Conservation (phyloP, 2,797 vertebrate species). For the Acipenser oxyrinchus region DNA sequence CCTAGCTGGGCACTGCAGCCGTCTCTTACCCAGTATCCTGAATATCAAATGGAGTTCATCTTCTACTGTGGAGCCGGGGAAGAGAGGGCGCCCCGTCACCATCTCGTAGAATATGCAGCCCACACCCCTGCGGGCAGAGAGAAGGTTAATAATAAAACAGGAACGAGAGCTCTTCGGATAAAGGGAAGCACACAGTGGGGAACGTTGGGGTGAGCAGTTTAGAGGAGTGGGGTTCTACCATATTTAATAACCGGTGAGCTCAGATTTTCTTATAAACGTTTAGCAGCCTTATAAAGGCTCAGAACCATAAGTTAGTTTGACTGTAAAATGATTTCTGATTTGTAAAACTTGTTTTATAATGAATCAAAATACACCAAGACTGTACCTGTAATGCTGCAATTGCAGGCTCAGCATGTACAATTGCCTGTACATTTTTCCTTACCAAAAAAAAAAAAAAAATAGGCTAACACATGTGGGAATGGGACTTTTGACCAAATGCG, state of each 20-base stretch:
- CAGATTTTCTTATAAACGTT: not conserved
- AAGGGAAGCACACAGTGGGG: not conserved
- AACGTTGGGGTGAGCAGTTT: no score
- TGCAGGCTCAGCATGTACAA: no score
- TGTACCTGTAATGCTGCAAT: no score
- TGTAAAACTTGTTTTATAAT: no score
- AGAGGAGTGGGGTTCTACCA: no score
- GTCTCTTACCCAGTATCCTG: conserved; percentile 59
- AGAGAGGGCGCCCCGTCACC: conserved; percentile 68
- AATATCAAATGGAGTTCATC: conserved; percentile 72
- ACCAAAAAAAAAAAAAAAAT: no score
- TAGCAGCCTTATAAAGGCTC: not conserved
- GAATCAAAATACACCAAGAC: no score
- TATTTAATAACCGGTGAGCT: no score
- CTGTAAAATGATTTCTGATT: no score
- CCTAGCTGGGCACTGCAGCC: conserved; percentile 19
- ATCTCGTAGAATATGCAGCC: conserved; percentile 75
- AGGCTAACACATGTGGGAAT: no score
- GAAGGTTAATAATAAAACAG: not conserved
- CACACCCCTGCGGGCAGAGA: conserved; percentile 53
- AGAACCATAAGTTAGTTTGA: not conserved
- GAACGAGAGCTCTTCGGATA: not conserved
- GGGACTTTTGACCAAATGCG: no score
- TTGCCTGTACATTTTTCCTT: no score
- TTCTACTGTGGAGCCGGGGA: conserved; percentile 70